Base-by-base conservation (phyloP, 2,113 vertebrate species). In the Triplophysa tibetana region DNA sequence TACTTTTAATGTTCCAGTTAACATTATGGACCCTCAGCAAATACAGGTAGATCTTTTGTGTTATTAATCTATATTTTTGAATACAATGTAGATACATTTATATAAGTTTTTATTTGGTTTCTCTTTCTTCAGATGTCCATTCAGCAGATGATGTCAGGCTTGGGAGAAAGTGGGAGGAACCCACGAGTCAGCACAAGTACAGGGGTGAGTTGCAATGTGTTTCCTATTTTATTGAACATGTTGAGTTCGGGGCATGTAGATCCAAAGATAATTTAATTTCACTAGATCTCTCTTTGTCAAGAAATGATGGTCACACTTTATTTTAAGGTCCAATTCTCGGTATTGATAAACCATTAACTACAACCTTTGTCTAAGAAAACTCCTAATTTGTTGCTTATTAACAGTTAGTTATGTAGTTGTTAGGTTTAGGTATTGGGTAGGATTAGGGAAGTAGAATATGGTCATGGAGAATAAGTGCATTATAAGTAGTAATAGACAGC, bases 1-100 rank as follows among this genome's bases (percentile, higher is more conserved):
- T 80, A 96, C 96, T 70, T 96, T 97, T 89, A 97, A 97, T 89
- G 91, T 97, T 45, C 96, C 95, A 8, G 94, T 96, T 83, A 97
- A 96, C 88, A 89, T 94, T 81, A 94, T 94, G 91, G 94, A 93
- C 66, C 92, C 93, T 1, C 92, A 94, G 87, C 91, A 94, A 76
- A 93, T 94, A 78, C 93, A 93, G 89, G 93, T 92, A 26, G 8
- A 52, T 16, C 43, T 41, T 45, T 64, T 48, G 12, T 23, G 21
- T 0, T 70, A 21, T 58, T 10, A 10, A 21, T 58, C 19, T 9
- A 6, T 58, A 6, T 17, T 56, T 58, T 8, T 8, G 21, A 21
- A 21, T 5, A 58, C 16, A 54, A 58, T 58, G 19, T 4, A 21
- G 54, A 21, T 21, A 10, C 2, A 21, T 58, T 2, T 11, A 6